Evolutionary conservation across 2,888 invertebrate genomes (phyloP).

Genomic region (Aphrophora alni): DNA sequence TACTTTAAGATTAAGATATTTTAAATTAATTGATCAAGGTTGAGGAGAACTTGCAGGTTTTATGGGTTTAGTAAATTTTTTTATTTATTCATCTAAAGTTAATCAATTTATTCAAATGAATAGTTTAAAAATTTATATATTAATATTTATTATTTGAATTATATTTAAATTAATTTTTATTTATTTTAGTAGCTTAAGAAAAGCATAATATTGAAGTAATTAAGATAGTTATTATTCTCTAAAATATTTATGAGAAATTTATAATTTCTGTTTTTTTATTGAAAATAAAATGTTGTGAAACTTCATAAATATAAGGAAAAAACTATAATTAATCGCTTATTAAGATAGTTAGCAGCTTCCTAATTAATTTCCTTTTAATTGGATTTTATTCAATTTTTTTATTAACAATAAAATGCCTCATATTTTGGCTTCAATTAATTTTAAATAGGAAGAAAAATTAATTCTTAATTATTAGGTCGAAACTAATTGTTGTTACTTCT

Average conservation of each 20-base stretch:
- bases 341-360: slow-evolving; percentile 71
- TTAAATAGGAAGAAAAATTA: slow-evolving; percentile 63
- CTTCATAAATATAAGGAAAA: not conserved
- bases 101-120: not conserved
- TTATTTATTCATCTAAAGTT: not conserved
- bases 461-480: slow-evolving; percentile 60
- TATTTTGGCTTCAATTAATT: slow-evolving; percentile 65
- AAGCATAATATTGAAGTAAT: not conserved
- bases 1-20: not conserved
- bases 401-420: slow-evolving; percentile 74
- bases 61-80: not conserved
- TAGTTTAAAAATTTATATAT: not conserved
- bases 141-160: no score
- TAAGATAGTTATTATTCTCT: not conserved
- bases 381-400: slow-evolving; percentile 65
- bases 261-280: no score
- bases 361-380: slow-evolving; percentile 66
- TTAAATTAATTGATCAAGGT: not conserved
- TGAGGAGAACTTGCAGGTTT: not conserved
- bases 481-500: slow-evolving; percentile 62
- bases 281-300: not conserved
- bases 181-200: no score
- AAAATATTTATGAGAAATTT: not conserved
- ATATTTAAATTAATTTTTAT: no score
- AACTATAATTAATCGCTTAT: slow-evolving; percentile 56